These are phyloP conservation scores for Rhorus exstirpatorius DNA, from an alignment of 2,888 invertebrate genomes.

Conservation along the genomic window DNA sequence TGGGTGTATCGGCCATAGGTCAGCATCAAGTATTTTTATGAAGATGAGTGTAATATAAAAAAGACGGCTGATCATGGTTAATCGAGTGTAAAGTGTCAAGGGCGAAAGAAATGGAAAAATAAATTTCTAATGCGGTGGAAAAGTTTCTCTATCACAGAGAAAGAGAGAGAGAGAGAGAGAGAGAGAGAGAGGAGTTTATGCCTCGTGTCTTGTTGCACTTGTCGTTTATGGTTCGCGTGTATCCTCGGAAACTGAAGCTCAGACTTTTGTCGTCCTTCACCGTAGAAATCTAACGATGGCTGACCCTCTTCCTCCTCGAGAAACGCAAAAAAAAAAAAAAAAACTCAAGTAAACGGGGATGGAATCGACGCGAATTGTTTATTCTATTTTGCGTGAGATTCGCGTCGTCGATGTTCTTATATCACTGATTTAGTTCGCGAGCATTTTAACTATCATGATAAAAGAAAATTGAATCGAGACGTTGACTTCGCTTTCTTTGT, in stretches of 20 bases:
- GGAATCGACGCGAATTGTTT: background rate
- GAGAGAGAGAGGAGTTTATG: conserved; percentile 17
- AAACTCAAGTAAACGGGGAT: background rate
- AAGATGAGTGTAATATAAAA: conserved; percentile 67
- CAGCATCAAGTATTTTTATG: conserved; percentile 58
- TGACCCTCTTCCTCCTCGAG: conserved; percentile 12
- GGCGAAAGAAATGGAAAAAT: conserved; percentile 69
- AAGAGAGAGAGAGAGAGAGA: conserved; percentile 20
- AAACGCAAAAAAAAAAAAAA: conserved; percentile 9
- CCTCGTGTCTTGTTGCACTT: conserved; percentile 35
- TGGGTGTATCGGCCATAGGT: conserved; percentile 55
- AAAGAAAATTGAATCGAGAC: conserved; percentile 5
- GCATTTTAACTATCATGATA: background rate
- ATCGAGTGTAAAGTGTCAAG: conserved; percentile 72
- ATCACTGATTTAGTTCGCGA: background rate
- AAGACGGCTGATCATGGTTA: conserved; percentile 60
- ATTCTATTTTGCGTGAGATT: conserved; percentile 31
- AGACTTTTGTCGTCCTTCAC: conserved; percentile 51
- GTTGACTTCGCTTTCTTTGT: background rate
- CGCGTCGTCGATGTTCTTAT: conserved; percentile 8
- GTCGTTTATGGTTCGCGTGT: conserved; percentile 29
- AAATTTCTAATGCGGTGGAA: conserved; percentile 67
- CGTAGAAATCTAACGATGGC: conserved; percentile 44
- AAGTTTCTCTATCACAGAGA: conserved; percentile 45
- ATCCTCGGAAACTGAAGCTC: conserved; percentile 31